A percentile compares a stretch with the other conserved stretches of the same genome.
These are phyloP conservation scores for Ia io DNA, from an alignment of 2,113 vertebrate species.

Conservation along the genomic window DNA sequence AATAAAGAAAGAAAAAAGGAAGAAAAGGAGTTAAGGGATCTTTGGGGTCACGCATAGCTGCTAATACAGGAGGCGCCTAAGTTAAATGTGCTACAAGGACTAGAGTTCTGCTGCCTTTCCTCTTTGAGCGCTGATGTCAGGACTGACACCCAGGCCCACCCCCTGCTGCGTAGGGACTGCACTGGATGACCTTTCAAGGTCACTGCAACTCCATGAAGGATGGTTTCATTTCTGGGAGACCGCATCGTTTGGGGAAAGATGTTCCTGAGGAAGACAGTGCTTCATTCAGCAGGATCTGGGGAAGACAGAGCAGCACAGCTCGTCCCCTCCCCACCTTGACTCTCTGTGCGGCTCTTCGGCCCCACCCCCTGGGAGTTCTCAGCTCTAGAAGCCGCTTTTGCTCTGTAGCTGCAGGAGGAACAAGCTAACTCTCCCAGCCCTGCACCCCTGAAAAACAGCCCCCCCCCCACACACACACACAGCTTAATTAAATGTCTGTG, in stretches of 20 bases:
- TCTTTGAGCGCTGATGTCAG: background rate
- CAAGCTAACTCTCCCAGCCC: background rate
- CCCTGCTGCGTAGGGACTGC: too few relatives aligned
- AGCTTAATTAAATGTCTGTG: slow-evolving; percentile 60
- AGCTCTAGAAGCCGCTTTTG: background rate
- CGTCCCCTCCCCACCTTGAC: too few relatives aligned
- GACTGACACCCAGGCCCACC: background rate
- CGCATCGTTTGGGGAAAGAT: background rate
- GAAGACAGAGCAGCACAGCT: background rate
- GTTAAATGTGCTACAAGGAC: background rate
- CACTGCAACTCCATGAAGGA: background rate
- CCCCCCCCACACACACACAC: background rate
- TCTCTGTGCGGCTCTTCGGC: background rate
- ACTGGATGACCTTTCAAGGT: background rate
- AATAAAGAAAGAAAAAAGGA: background rate
- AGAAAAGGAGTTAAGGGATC: background rate
- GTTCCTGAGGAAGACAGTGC: background rate
- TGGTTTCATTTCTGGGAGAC: background rate
- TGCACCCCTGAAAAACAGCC: background rate
- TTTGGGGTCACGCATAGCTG: background rate
- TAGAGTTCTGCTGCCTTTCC: background rate
- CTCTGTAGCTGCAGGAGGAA: background rate
- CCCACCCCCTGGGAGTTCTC: background rate
- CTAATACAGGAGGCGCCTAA: background rate
- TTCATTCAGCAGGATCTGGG: background rate